Base-by-base conservation (phyloP, 2,888 invertebrate genomes). In the Lissocephala sabroskyi region DNA sequence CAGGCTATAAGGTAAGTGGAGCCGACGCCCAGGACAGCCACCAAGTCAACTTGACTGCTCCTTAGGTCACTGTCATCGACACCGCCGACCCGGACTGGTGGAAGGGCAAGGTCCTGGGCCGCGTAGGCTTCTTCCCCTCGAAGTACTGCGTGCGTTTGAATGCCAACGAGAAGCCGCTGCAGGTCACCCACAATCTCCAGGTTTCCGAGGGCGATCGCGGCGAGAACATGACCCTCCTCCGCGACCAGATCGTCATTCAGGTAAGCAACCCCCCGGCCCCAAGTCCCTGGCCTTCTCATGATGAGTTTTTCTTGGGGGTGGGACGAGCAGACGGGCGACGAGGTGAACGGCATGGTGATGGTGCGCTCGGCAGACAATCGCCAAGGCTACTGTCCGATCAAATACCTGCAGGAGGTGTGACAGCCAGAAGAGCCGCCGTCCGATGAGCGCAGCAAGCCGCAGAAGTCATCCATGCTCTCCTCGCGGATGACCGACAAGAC, bases 1-100 rank as follows among this genome's bases (percentile, higher is more conserved):
- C 95, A 16, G 96, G 96, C 2, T 94, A 94, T 85, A 89, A 89
- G 79, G 85, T 85, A 59, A 74, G 75, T 44, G n/a, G n/a, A n/a
- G n/a, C n/a, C n/a, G n/a, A n/a, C n/a, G n/a, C n/a, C n/a, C n/a
- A n/a, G n/a, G n/a, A n/a, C n/a, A n/a, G n/a, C n/a, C n/a, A n/a
- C n/a, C n/a, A n/a, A n/a, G n/a, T n/a, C n/a, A 23, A 23, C 7
- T 23, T 23, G 23, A 17, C 43, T 16, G 14, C 36, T 33, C 26
- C 5, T n/a, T 90, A 92, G 84, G 93, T 97, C 45, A 96, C 94
- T 9, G 96, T 97, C 49, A 94, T 95, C 63, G 97, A 97, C 82
- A 96, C 95, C 37, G 91, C 96, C 0, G 97, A 97, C 85, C 93
- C 94, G 9, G 96, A 97, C 80, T 97, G 97, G 97, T 97, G 97